Base-by-base conservation (phyloP, 2,888 invertebrate species). In the Platycheirus rosarum region DNA sequence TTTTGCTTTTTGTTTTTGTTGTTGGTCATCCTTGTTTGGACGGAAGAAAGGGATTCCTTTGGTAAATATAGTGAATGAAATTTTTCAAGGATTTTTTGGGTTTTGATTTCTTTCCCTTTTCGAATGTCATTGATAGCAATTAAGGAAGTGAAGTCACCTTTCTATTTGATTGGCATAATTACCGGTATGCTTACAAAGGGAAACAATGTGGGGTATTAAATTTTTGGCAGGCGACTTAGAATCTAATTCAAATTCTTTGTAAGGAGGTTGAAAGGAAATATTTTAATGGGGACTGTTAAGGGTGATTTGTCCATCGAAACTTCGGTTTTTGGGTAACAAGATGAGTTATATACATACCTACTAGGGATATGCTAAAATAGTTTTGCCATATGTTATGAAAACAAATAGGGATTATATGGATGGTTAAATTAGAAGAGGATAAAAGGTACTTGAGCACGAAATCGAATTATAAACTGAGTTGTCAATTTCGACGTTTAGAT, bases 201-300 rank as follows among this genome's bases (percentile, higher is more conserved):
- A 44, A 32, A 60, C 60, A 60, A 60, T 32, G n/a, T n/a, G n/a
- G n/a, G 55, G 35, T 48, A 65, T 69, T 65, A 48, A 46, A 29
- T 23, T 16, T 48, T 48, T 62, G 65, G 62, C 73, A 57, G 65
- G 51, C 26, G 35, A 29, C 18, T 16, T 5, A 11, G 40, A 18
- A 42, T 14, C 46, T 60, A 63, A 49, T 71, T 13, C 18, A 18
- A 60, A 29, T 60, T 20, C 20, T 32, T 40, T 37, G 49, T 46
- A 44, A 77, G 51, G 73, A 51, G 65, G 37, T 65, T 71, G 57
- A n/a, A n/a, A n/a, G n/a, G n/a, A n/a, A n/a, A n/a, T n/a, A n/a
- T n/a, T n/a, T n/a, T n/a, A n/a, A n/a, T n/a, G n/a, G n/a, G n/a
- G n/a, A n/a, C n/a, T n/a, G n/a, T n/a, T n/a, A n/a, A n/a, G n/a